phyloP scores from a whole-genome alignment of 1,140 invertebrate genomes.

The Ceratina calcarata region DNA sequence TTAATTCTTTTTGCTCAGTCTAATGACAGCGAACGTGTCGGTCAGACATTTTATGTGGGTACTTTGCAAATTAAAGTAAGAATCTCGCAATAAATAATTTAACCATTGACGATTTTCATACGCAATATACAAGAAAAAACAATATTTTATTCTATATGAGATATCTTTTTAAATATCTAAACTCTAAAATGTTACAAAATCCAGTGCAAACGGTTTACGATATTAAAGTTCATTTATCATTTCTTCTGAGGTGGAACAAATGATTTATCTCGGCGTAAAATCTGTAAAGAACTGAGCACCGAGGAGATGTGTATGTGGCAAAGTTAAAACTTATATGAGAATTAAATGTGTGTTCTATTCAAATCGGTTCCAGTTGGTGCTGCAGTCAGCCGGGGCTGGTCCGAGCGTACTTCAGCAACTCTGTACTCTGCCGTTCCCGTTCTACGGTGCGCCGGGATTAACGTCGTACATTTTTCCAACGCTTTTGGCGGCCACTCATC shows the following conservation, averaged over 20 bases:
- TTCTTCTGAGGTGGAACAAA: no score
- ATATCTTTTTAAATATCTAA: no score
- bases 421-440: conserved; percentile 93
- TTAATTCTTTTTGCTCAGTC: conserved; percentile 4
- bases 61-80: conserved; percentile 39
- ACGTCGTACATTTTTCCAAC: conserved; percentile 92
- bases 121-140: no score
- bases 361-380: conserved; percentile 82
- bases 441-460: conserved; percentile 90
- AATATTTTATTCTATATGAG: no score
- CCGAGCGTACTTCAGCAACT: conserved; percentile 94
- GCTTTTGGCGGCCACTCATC: conserved; percentile 89
- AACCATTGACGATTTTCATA: no score
- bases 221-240: no score
- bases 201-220: no score
- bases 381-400: conserved; percentile 89
- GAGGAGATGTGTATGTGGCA: neutral
- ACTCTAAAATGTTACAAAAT: no score
- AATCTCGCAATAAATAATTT: neutral
- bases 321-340: neutral
- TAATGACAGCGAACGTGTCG: neutral
- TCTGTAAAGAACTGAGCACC: no score
- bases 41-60: conserved; percentile 41
- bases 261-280: no score
- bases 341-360: neutral